Evolutionary conservation across 2,797 vertebrate species (phyloP).

Genomic region (Prionace glauca): DNA sequence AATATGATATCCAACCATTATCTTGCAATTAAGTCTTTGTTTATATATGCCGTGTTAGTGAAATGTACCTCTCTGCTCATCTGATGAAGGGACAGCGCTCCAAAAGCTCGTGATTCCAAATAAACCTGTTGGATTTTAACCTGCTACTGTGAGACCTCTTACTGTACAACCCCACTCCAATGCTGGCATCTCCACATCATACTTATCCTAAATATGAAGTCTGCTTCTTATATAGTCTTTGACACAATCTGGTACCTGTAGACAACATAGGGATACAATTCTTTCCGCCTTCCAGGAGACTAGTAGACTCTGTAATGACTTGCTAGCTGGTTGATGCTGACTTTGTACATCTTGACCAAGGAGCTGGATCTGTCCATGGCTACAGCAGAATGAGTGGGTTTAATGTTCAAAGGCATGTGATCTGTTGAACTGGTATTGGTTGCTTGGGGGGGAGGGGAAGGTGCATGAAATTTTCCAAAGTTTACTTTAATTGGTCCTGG

Average conservation of each 20-base stretch:
- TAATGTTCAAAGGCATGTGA: background rate
- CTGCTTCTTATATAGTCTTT: background rate
- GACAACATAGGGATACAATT: background rate
- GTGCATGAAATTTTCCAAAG: background rate
- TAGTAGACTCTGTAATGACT: background rate
- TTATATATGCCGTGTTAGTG: no score
- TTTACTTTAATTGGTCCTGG: background rate
- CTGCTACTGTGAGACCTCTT: no score
- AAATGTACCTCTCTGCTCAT: no score
- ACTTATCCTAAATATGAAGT: background rate
- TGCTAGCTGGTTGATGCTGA: background rate
- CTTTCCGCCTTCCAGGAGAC: background rate
- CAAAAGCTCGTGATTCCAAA: no score
- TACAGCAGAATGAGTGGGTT: background rate
- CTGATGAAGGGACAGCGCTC: no score
- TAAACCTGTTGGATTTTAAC: no score
- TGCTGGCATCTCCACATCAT: no score
- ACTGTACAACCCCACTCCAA: no score
- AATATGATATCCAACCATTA: no score
- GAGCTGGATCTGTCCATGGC: background rate
- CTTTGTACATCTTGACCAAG: background rate
- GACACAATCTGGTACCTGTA: background rate
- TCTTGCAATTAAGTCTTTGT: no score
- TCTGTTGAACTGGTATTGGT: background rate
- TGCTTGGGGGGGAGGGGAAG: background rate